phyloP scores from a whole-genome alignment of 1,140 invertebrate genomes.

The Drosophila mauritiana region DNA sequence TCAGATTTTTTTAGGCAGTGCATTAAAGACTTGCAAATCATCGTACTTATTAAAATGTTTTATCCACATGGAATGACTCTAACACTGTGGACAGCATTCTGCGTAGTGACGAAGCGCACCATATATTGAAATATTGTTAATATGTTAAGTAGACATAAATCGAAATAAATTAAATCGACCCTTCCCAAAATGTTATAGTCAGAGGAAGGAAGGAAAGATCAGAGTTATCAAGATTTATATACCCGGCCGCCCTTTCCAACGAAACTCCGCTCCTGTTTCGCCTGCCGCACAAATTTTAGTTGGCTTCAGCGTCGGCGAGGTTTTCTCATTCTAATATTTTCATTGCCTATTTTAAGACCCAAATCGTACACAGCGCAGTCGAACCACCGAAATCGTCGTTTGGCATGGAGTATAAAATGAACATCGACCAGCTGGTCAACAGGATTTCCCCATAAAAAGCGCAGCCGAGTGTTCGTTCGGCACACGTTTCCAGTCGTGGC shows the following conservation, averaged over 20 bases:
- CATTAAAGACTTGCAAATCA: too few species aligned
- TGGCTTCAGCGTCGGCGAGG: constrained; percentile 46
- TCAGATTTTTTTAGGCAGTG: too few species aligned
- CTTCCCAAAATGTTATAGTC: too few species aligned
- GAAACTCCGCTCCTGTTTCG: constrained; percentile 41
- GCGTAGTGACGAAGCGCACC: too few species aligned
- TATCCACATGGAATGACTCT: too few species aligned
- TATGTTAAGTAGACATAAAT: too few species aligned
- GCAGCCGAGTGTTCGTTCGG: constrained; percentile 48
- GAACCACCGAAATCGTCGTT: constrained; percentile 46
- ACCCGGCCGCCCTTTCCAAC: constrained; percentile 1
- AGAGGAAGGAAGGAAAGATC: not conserved
- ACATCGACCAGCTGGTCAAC: constrained; percentile 58
- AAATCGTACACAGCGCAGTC: constrained; percentile 40
- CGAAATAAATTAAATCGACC: too few species aligned
- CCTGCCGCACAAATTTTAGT: constrained; percentile 27
- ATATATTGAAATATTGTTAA: too few species aligned
- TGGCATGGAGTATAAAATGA: constrained; percentile 63
- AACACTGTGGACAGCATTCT: too few species aligned
- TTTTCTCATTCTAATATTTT: constrained; percentile 40
- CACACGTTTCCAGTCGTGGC: constrained; percentile 32
- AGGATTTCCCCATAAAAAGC: constrained; percentile 82
- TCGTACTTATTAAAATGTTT: too few species aligned
- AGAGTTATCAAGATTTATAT: not conserved
- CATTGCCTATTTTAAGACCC: constrained; percentile 60